Evolutionary conservation across 2,888 invertebrate species (phyloP).

Genomic region (Lamellibrachia satsuma): DNA sequence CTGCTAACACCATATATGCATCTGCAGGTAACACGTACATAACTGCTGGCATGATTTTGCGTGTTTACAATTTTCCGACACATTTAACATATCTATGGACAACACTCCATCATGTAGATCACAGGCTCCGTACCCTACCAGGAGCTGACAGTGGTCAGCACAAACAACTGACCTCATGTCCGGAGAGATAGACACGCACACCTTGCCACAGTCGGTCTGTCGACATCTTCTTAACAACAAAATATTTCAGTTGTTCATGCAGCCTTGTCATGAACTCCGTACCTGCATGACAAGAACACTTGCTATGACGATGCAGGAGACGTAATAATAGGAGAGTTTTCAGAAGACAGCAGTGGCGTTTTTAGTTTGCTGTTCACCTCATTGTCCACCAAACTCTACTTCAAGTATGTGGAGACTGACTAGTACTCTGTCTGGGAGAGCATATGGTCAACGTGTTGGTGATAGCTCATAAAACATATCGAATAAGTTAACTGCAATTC

Average conservation of each 20-base stretch:
- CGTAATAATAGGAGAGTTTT: background rate
- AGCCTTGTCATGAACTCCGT: conserved; percentile 88
- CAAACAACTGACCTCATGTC: conserved; percentile 79
- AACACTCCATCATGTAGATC: background rate
- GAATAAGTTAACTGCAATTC: no score
- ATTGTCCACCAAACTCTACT: background rate
- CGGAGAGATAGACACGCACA: conserved; percentile 86
- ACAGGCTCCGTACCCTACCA: background rate
- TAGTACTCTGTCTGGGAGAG: no score
- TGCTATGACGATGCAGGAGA: background rate
- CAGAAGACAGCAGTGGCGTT: background rate
- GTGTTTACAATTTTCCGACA: no score
- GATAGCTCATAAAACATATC: no score
- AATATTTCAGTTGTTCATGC: conserved; percentile 86
- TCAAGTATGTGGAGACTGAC: no score
- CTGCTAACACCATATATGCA: background rate
- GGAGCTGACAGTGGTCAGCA: background rate
- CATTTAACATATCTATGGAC: background rate
- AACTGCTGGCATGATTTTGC: background rate
- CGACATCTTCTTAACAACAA: conserved; percentile 81
- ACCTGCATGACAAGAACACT: conserved; percentile 49
- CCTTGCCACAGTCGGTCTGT: conserved; percentile 88
- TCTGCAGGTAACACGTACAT: background rate
- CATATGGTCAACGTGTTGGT: no score
- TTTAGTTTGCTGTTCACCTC: background rate